These are phyloP conservation scores for Volucella inanis DNA, from an alignment of 2,888 invertebrate genomes.

Conservation along the genomic window DNA sequence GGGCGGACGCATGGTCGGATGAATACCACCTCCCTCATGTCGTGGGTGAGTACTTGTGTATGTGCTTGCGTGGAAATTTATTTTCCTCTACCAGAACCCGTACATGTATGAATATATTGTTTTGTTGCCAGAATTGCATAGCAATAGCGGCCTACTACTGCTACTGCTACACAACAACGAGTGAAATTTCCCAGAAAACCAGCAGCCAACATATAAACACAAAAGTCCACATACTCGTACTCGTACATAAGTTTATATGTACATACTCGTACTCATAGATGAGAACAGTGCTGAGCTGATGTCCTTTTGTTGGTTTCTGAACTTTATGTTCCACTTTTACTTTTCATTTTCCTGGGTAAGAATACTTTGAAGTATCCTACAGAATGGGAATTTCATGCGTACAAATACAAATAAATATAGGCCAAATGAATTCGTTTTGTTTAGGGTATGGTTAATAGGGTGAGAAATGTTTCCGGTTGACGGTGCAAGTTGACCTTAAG, in stretches of 20 bases:
- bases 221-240: not conserved
- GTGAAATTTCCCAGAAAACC: conserved; percentile 44
- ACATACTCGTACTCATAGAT: no score
- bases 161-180: conserved; percentile 6
- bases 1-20: conserved; percentile 21
- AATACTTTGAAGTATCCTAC: conserved; percentile 12
- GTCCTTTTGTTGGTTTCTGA: conserved; percentile 29
- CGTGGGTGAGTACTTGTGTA: not conserved
- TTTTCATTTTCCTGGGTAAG: conserved; percentile 16
- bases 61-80: conserved; percentile 45
- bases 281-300: conserved; percentile 21
- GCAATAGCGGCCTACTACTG: conserved; percentile 22
- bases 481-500: conserved; percentile 26
- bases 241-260: no score
- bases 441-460: conserved; percentile 20
- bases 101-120: conserved; percentile 28
- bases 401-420: conserved; percentile 10
- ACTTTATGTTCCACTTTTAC: conserved; percentile 22
- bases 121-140: conserved; percentile 47
- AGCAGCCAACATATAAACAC: conserved; percentile 9
- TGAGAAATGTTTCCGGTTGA: conserved; percentile 48
- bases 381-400: conserved; percentile 26
- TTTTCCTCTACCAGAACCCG: conserved; percentile 12
- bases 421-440: conserved; percentile 23
- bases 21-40: conserved; percentile 2